Base-by-base conservation (phyloP, 2,797 vertebrate species). In the Coluber constrictor region DNA sequence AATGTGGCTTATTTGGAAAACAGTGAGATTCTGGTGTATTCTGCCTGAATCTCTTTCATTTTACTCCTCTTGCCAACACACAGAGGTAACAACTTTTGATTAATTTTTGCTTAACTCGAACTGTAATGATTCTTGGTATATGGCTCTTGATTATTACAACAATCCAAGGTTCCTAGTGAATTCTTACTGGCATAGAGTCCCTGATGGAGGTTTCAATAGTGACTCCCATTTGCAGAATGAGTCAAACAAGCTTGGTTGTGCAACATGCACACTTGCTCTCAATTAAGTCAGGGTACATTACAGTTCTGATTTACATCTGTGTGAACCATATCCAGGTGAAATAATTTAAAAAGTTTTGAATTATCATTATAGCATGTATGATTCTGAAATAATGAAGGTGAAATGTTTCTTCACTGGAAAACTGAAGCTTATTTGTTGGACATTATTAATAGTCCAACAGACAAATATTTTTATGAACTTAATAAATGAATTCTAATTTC, bases 331-430 rank as follows among this genome's bases (percentile, higher is more conserved):
- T 83, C 20, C 20, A 83, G 74, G 74, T 47, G 74, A 47, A 25
- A 83, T 47, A 25, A 43, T 23, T 79, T 79, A 8, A 20, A 83
- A 83, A 25, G 0, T 83, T 25, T 83, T 10, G 23, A 47, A 18
- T 59, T 86, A 91, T 13, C 27, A 55, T 32, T 47, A 25, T 47
- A 51, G 86, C 54, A 55, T n/a, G 23, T 63, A 87, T 66, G 92
- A 60, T 57, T 89, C 74, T 8, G 37, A 90, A 92, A 87, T 61
- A 92, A 83, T 47, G 74, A 47, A 83, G 20, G 1, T 20, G 61
- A 94, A 90, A 96, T 83, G 47, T 43, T 37, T 93, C 8, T 8
- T 15, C 29, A 74, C 18, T 90, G 47, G 86, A 93, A 96, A 92
- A 87, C 3, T 94, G 63, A 7, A 32, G 79, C 90, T 63, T 91